A percentile compares a stretch with the other conserved stretches of the same genome.
These are phyloP conservation scores for Atherix ibis DNA, from an alignment of 2,888 invertebrate genomes.

Conservation along the genomic window DNA sequence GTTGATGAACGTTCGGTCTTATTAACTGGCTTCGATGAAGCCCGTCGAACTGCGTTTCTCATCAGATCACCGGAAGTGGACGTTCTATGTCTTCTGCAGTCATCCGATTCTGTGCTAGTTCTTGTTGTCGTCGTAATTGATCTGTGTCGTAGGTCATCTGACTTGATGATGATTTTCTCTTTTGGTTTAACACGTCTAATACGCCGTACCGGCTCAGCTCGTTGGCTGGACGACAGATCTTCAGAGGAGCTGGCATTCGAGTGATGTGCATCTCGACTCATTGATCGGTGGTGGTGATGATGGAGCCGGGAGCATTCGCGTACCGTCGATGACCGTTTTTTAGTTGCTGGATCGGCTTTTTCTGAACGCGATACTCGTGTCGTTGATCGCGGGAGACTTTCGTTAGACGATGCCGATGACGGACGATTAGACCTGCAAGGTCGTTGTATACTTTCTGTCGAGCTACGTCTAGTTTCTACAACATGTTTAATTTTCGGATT, in stretches of 20 bases:
- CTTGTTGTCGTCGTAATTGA: too few species aligned
- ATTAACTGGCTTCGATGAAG: not conserved
- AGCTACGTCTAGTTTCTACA: conserved; percentile 7
- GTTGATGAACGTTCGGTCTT: not conserved
- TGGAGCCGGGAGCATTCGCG: conserved; percentile 17
- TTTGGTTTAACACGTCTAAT: conserved; percentile 9
- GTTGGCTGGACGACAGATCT: conserved; percentile 28
- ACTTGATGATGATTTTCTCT: conserved; percentile 8
- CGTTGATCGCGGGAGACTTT: conserved; percentile 10
- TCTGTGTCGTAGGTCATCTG: conserved; percentile 1
- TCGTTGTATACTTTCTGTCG: conserved; percentile 17
- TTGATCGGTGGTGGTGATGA: conserved; percentile 28
- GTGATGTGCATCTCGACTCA: conserved; percentile 34
- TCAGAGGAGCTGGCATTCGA: conserved; percentile 37
- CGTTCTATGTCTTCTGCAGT: not conserved
- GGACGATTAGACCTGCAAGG: conserved; percentile 9
- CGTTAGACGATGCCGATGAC: conserved; percentile 13
- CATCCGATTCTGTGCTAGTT: conserved; percentile 2
- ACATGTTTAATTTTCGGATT: not conserved
- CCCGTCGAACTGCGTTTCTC: not conserved
- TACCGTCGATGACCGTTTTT: conserved; percentile 3
- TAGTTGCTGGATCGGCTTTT: conserved; percentile 2
- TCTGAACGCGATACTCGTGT: not conserved
- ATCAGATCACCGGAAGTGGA: not conserved
- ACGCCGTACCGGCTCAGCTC: conserved; percentile 16